These are phyloP conservation scores for Paragorgia papillata DNA, from an alignment of 92 coral and sea anemone genomes.

Conservation along the genomic window DNA sequence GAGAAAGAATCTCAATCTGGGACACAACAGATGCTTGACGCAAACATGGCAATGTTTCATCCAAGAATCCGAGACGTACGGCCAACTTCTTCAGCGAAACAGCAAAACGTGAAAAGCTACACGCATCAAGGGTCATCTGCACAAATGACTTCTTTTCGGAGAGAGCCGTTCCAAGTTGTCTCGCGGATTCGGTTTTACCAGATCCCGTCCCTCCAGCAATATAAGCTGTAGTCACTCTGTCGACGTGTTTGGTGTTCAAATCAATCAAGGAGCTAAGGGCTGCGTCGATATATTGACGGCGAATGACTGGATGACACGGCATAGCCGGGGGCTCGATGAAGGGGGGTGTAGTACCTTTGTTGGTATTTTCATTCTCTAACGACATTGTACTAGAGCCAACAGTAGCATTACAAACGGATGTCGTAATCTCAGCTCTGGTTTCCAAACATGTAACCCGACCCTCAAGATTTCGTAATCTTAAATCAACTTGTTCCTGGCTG, in stretches of 20 bases:
- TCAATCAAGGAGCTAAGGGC: neutral
- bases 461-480: constrained; percentile 16
- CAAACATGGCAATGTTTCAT: constrained; percentile 5
- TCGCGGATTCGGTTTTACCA: constrained; percentile 38
- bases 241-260: constrained; percentile 2
- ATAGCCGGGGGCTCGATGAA: neutral
- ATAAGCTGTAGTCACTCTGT: neutral
- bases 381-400: neutral
- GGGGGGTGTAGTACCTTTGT: neutral
- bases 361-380: neutral
- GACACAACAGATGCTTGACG: constrained; percentile 7
- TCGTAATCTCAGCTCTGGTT: neutral
- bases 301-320: constrained; percentile 12
- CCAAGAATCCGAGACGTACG: neutral
- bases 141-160: neutral
- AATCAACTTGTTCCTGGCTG: neutral
- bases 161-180: neutral
- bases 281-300: constrained; percentile 1
- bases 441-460: constrained; percentile 17
- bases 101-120: neutral
- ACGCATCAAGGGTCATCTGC: constrained; percentile 1
- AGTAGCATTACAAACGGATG: neutral
- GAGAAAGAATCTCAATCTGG: constrained; percentile 29
- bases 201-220: constrained; percentile 20
- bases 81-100: constrained; percentile 8